Evolutionary conservation across 2,797 vertebrate genomes (phyloP).

Genomic region (Phalloptychus januarius): DNA sequence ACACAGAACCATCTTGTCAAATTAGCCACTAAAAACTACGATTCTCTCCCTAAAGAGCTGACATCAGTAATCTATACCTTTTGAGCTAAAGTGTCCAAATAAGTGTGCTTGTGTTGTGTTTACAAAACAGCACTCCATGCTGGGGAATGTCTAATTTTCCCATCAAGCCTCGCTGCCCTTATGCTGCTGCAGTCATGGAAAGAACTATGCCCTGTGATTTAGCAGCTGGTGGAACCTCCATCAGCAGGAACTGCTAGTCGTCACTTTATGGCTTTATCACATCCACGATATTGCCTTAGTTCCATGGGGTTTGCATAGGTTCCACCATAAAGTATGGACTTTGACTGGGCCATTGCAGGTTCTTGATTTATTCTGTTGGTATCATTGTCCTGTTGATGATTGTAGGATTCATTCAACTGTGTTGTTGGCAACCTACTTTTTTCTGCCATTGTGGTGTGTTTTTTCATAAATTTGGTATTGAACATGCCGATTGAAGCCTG

Average conservation of each 20-base stretch:
- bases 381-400: background rate
- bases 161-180: too few relatives aligned
- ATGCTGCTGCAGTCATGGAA: too few relatives aligned
- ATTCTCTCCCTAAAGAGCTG: background rate
- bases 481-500: background rate
- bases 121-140: background rate
- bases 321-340: background rate
- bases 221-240: too few relatives aligned
- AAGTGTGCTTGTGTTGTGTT: background rate
- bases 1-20: background rate
- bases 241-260: too few relatives aligned
- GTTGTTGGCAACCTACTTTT: background rate
- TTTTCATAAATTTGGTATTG: background rate
- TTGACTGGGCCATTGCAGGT: too few relatives aligned
- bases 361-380: background rate
- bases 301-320: background rate
- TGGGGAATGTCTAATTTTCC: too few relatives aligned
- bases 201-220: too few relatives aligned
- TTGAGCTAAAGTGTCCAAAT: background rate
- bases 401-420: background rate
- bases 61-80: background rate
- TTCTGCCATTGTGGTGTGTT: background rate
- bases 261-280: too few relatives aligned
- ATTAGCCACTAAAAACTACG: constrained; percentile 4
- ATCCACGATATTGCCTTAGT: background rate